phyloP scores from a whole-genome alignment of 2,888 invertebrate genomes.

The Eupeodes latifasciatus region DNA sequence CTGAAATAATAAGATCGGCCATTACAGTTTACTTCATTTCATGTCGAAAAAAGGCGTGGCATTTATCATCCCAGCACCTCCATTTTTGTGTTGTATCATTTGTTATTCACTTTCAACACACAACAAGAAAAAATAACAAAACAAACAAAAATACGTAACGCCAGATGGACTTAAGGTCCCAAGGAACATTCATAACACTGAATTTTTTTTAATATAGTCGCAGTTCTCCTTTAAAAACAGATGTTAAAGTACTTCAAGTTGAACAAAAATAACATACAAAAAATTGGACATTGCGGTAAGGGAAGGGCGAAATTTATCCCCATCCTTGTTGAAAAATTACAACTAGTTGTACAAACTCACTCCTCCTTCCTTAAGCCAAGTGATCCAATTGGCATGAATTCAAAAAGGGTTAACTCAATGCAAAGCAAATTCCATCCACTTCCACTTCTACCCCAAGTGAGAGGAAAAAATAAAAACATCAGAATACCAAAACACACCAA shows the following conservation, averaged over 20 bases:
- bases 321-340: slow-evolving; percentile 42
- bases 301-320: slow-evolving; percentile 56
- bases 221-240: slow-evolving; percentile 53
- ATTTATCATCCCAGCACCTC: slow-evolving; percentile 1
- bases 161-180: slow-evolving; percentile 48
- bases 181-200: not conserved
- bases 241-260: slow-evolving; percentile 55
- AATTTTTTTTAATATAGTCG: not conserved
- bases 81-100: not conserved
- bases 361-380: slow-evolving; percentile 52
- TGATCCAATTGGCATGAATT: slow-evolving; percentile 75
- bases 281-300: slow-evolving; percentile 14
- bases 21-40: not conserved
- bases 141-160: not conserved
- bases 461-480: slow-evolving; percentile 37
- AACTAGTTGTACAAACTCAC: slow-evolving; percentile 4
- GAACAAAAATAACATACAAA: slow-evolving; percentile 14
- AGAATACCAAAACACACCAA: not conserved
- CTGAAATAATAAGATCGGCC: not conserved
- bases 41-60: slow-evolving; percentile 26
- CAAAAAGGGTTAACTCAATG: slow-evolving; percentile 73
- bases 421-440: slow-evolving; percentile 53
- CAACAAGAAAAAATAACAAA: not conserved
- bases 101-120: not conserved
- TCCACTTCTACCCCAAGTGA: slow-evolving; percentile 58